These are phyloP conservation scores for Chaetophractus vellerosus DNA, from an alignment of 2,797 vertebrate species.

Conservation along the genomic window DNA sequence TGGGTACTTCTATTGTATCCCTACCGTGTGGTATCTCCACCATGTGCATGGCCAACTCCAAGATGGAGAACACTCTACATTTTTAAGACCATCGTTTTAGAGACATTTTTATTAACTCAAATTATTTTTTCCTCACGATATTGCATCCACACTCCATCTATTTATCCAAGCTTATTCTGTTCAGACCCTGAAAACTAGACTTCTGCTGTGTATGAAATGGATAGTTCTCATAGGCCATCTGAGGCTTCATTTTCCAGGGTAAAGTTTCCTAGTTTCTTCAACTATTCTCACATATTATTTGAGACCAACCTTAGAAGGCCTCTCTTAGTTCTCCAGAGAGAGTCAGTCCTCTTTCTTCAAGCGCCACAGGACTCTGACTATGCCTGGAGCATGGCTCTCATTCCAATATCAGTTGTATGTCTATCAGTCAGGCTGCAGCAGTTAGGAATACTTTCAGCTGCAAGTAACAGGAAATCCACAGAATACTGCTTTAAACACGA, in stretches of 20 bases:
- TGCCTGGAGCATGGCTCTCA: background rate
- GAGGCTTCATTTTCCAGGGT: background rate
- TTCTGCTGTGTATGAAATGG: background rate
- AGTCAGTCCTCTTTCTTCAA: background rate
- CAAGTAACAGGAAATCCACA: background rate
- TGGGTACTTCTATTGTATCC: background rate
- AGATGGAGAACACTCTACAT: background rate
- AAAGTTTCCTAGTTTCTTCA: background rate
- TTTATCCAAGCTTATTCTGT: background rate
- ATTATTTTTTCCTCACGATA: background rate
- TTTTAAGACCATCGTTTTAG: background rate
- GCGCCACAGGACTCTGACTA: background rate
- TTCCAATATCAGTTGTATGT: background rate
- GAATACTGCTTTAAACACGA: background rate
- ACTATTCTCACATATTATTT: background rate
- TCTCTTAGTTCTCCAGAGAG: background rate
- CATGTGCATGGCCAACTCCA: fast-evolving
- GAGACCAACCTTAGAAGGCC: background rate
- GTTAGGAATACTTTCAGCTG: background rate
- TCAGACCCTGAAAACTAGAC: background rate
- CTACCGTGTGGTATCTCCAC: no score
- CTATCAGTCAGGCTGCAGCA: background rate
- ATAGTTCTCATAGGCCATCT: background rate
- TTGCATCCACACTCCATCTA: background rate
- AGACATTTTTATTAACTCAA: background rate